Base-by-base conservation (phyloP, 2,888 invertebrate genomes). In the Polyommatus icarus region DNA sequence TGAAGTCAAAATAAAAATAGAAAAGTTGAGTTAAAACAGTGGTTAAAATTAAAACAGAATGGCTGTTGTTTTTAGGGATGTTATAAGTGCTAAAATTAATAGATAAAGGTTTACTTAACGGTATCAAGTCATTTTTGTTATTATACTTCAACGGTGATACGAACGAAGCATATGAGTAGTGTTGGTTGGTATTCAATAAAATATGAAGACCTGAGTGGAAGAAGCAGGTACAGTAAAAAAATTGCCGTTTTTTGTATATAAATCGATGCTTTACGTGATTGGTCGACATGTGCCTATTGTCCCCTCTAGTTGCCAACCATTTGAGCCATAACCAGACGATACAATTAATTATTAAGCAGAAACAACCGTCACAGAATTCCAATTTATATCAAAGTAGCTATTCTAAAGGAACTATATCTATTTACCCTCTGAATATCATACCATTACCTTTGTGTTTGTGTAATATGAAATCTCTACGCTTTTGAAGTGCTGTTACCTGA, bases 401-500 rank as follows among this genome's bases (percentile, higher is more conserved):
- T 67, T 15, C 6, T 67, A 67, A 32, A 18, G 12, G 15, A 32
- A 67, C 61, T 67, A 67, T 59, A 59, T 29, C 67, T 67, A 12
- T 24, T 67, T 24, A 20, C 61, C 24, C 20, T 29, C 67, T 15
- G 15, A 67, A 67, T 32, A 67, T 32, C 67, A 67, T n/a, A n/a
- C n/a, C 67, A 32, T 67, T 18, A 29, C 67, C 67, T 67, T 67
- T 67, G 29, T 61, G 61, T 61, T 61, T 61, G 24, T 61, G 61
- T 67, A 32, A 67, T 67, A 67, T 67, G 29, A 29, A 67, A 67
- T 67, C 29, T 67, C 67, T 67, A 67, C 67, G 67, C 67, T 67
- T 67, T 67, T 67, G 67, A 67, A 32, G 67, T 67, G 67, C 10
- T 67, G 61, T 67, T 67, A 67, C 67, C 67, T 67, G 67, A 32